Evolutionary conservation across 2,113 vertebrate species (phyloP), one percentile per base, ranked within the genome.

Genomic region (Pachypanchax playfairii): DNA sequence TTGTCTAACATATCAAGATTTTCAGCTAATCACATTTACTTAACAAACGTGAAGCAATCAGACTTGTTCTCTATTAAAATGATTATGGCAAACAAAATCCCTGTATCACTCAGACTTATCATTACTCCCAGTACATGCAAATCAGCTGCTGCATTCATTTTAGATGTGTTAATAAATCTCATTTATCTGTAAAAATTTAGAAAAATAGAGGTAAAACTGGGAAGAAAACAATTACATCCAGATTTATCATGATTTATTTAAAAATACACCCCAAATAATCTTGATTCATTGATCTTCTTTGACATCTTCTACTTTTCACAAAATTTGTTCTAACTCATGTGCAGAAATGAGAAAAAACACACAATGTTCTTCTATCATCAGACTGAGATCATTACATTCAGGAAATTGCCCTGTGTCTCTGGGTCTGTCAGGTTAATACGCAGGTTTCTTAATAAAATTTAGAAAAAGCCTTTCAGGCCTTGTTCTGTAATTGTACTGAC

Each of bases 371-470:
- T 73, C 70, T 78, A 78, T 86, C 57, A 73, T 57, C 50, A 58
- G 73, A 53, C 29, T 79, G 55, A 71, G 24, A 42, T 9, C 48
- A 11, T 24, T 38, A 47, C 41, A 66, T 81, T 54, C 39, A 31
- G 68, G 72, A 54, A 70, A 77, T 84, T 85, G 53, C 52, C 60
- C 38, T 31, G 14, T 56, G 57, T 77, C 56, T 65, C 33, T 62
- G 73, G 38, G 31, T 61, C 50, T 68, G 84, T 85, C 80, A 42
- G n/a, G 20, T 69, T 75, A 76, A 68, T 70, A 77, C 69, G 68
- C 74, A 84, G 77, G 63, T 84, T 86, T 65, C 68, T 78, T 83
- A 84, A 84, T 84, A 73, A 71, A 50, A 75, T 78, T 73, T 47
- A 28, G 65, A 73, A 78, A 69, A 56, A 52, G 70, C 65, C 39